A percentile compares a stretch with the other conserved stretches of the same genome.
phyloP scores from a whole-genome alignment of 1,140 invertebrate genomes.

The Bombus consobrinus region DNA sequence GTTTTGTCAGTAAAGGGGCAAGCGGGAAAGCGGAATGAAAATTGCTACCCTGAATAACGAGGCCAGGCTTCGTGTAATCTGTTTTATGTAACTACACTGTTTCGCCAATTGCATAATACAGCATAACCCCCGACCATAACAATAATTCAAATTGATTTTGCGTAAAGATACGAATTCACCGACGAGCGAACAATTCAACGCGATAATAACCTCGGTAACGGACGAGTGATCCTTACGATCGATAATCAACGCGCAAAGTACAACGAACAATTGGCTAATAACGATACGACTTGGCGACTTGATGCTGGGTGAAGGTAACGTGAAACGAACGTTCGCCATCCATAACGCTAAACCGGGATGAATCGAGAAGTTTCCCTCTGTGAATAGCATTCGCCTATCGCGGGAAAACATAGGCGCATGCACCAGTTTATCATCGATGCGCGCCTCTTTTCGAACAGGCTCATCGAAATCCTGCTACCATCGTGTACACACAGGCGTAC shows the following conservation, averaged over 20 bases:
- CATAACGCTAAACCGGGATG: background rate
- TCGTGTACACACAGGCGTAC: background rate
- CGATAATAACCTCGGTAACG: background rate
- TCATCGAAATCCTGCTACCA: constrained; percentile 20
- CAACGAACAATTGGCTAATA: background rate
- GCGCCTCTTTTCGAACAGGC: constrained; percentile 25
- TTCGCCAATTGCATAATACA: constrained; percentile 4
- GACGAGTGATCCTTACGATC: background rate
- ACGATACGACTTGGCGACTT: background rate
- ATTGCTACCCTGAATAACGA: background rate
- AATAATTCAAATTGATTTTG: constrained; percentile 18
- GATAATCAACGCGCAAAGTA: no score
- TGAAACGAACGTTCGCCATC: background rate
- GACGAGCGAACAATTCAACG: background rate
- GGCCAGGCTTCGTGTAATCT: background rate
- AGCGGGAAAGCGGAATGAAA: background rate
- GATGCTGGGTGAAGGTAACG: background rate
- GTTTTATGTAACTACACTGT: constrained; percentile 8
- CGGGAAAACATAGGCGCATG: no score
- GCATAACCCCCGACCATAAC: background rate
- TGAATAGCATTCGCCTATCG: background rate
- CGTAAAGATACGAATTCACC: constrained; percentile 8
- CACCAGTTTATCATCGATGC: constrained; percentile 24
- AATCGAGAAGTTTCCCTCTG: background rate
- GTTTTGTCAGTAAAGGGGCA: background rate